Evolutionary conservation across 2,797 vertebrate species (phyloP).

Genomic region (Takifugu ocellatus): DNA sequence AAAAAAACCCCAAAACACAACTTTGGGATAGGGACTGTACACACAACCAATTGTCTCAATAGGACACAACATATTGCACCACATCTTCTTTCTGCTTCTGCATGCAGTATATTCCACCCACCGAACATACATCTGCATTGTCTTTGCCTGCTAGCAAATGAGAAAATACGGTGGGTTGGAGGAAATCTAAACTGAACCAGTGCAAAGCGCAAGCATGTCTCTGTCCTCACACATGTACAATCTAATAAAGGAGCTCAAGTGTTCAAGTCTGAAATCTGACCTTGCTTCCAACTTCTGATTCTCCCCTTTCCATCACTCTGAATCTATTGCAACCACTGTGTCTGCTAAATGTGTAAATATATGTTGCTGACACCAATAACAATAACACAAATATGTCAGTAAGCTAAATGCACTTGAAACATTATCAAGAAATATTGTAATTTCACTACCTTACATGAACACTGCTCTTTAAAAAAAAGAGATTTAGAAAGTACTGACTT

Average conservation of each 20-base stretch:
- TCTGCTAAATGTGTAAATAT: slow-evolving; percentile 13
- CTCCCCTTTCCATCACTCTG: neutral
- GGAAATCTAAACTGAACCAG: slow-evolving; percentile 7
- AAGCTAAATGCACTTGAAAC: slow-evolving; percentile 3
- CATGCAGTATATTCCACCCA: slow-evolving; percentile 40
- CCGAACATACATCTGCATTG: slow-evolving; percentile 51
- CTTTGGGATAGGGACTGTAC: slow-evolving; percentile 30
- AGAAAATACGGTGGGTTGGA: slow-evolving; percentile 12
- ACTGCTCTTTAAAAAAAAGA: neutral
- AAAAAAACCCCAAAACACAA: slow-evolving; percentile 18
- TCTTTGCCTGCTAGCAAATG: slow-evolving; percentile 18
- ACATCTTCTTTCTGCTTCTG: slow-evolving; percentile 45
- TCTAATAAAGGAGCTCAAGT: neutral
- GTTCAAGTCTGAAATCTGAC: slow-evolving; percentile 22
- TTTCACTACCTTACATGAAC: neutral
- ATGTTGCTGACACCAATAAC: too few relatives aligned
- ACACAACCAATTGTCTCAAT: slow-evolving; percentile 41
- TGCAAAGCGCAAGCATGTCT: neutral
- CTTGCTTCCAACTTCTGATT: slow-evolving; percentile 26
- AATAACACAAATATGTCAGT: too few relatives aligned
- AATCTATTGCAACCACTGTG: neutral
- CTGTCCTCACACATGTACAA: neutral
- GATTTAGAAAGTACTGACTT: too few relatives aligned
- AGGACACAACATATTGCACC: slow-evolving; percentile 52
- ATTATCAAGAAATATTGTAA: slow-evolving; percentile 4